Conservation (phyloP, 2,113 vertebrate species). For the Mesocricetus auratus region DNA sequence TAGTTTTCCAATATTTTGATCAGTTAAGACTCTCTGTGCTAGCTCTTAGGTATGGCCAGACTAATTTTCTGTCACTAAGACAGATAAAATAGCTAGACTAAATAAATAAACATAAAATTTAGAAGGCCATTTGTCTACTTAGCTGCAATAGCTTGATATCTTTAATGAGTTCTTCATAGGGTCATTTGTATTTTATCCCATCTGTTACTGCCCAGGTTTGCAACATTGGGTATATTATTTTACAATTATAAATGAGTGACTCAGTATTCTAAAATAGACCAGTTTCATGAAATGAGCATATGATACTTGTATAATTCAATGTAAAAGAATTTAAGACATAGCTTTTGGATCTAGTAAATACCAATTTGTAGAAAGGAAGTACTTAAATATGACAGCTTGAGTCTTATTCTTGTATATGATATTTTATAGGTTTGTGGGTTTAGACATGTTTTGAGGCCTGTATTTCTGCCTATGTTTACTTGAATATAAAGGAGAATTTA, state of each 20-base stretch:
- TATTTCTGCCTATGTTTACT: background rate
- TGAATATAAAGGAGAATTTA: background rate
- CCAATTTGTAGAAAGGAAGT: background rate
- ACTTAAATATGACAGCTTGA: background rate
- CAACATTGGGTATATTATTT: background rate
- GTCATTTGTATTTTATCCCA: background rate
- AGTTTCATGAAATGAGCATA: constrained; percentile 1
- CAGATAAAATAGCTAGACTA: background rate
- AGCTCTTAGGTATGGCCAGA: too few species aligned
- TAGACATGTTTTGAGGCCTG: background rate
- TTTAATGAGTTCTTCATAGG: background rate
- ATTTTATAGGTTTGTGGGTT: background rate
- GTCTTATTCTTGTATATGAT: background rate
- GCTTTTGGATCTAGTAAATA: background rate
- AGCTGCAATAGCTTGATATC: background rate
- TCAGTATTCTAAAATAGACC: background rate
- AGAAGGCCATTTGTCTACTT: background rate
- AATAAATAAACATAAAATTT: background rate
- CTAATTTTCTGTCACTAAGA: background rate
- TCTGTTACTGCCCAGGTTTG: too few species aligned
- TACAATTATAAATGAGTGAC: background rate
- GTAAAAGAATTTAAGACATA: background rate
- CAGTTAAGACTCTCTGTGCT: background rate
- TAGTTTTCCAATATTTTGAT: background rate
- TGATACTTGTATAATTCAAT: constrained; percentile 18